Percentiles rank a stretch among this genome's conserved stretches.
phyloP scores from a whole-genome alignment of 2,888 invertebrate genomes.

The Athalia cordata region DNA sequence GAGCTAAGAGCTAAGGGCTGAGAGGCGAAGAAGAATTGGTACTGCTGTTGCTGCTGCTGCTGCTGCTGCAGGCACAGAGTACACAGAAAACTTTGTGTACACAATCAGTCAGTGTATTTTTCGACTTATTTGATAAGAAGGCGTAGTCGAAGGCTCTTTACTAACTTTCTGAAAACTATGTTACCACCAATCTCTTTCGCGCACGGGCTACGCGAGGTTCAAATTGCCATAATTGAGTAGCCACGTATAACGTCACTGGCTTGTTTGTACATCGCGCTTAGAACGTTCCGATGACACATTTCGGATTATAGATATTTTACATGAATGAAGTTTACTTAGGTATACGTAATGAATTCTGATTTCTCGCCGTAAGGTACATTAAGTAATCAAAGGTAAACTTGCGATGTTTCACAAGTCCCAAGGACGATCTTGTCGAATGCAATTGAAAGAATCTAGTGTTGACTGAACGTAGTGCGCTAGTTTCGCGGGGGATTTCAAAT shows the following conservation, averaged over 20 bases:
- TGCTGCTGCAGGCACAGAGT: conserved; percentile 30
- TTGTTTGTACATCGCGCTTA: no score
- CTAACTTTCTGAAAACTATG: conserved; percentile 7
- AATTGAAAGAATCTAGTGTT: not conserved
- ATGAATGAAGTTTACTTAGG: no score
- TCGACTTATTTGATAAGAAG: conserved; percentile 29
- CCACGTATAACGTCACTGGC: not conserved
- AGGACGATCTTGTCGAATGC: no score
- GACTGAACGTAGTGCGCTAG: not conserved
- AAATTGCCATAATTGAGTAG: conserved; percentile 1
- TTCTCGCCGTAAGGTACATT: no score
- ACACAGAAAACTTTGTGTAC: conserved; percentile 40
- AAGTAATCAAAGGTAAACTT: no score
- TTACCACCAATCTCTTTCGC: not conserved
- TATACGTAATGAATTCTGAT: no score
- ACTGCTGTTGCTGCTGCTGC: not conserved
- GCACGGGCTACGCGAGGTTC: not conserved
- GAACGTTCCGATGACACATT: no score
- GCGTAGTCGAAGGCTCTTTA: not conserved
- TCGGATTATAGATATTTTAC: no score
- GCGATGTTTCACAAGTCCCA: no score
- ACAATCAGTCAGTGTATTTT: conserved; percentile 35
- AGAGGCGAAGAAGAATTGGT: not conserved
- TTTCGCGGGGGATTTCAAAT: not conserved
- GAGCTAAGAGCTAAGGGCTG: not conserved